Base-by-base conservation (phyloP, 2,888 invertebrate genomes). In the Charanyca ferruginea region DNA sequence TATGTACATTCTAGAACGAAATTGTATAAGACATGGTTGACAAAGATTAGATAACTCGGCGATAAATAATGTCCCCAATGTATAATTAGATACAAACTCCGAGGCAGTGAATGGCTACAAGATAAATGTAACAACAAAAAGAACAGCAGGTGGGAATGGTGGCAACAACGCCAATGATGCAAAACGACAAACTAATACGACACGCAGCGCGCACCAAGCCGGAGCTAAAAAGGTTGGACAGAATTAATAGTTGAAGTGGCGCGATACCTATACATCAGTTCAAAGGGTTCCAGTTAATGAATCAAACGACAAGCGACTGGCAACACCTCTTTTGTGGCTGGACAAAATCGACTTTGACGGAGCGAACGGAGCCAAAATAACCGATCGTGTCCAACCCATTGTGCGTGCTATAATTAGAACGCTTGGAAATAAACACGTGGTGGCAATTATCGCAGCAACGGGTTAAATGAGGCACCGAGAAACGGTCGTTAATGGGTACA, bases 361-460 rank as follows among this genome's bases (percentile, higher is more conserved):
- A 91, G 89, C 90, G 90, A 89, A 91, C 89, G 90, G 72, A 89
- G 86, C 93, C 90, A 90, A 95, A 95, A 94, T 94, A 94, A 90
- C 92, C 89, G 85, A 94, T 94, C 93, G 93, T 93, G 94, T 94
- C 93, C 91, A 93, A 94, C 92, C 94, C 94, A 95, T 95, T 95
- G 95, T 95, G 91, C 89, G 91, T 87, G 88, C 87, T 94, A 94
- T 93, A 94, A 94, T 94, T 95, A 95, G 94, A 92, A 87, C 85
- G 91, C 90, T 90, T 91, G 85, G 91, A 94, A 94, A 95, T 94
- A 95, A 94, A 93, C 95, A 95, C 95, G 94, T 95, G 95, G 94
- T 91, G 92, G 95, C 95, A 95, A 95, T 95, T 95, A 95, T 94
- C 94, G 92, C 91, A 86, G 93, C 91, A 92, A 91, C 93, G 93